Percentiles rank a stretch among this genome's conserved stretches.
Conservation (phyloP, 2,113 vertebrate species). For the Aptenodytes patagonicus region DNA sequence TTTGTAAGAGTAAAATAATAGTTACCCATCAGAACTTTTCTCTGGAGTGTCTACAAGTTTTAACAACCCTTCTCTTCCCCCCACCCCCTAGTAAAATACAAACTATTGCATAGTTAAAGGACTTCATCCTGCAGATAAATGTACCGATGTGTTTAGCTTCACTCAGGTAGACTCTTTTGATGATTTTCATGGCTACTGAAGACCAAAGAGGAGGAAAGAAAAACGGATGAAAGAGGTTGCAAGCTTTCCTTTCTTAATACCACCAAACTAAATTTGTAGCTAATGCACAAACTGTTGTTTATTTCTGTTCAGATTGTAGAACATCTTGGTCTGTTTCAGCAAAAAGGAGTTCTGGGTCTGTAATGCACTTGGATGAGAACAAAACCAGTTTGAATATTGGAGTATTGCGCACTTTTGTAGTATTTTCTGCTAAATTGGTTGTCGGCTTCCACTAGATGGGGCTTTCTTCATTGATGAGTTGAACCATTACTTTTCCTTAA, state of each 20-base stretch:
- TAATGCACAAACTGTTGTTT: not conserved
- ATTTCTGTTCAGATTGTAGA: not conserved
- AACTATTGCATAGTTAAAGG: not conserved
- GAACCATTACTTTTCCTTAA: not conserved
- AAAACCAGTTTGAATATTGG: not conserved
- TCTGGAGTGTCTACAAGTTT: not conserved
- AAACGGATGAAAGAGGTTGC: not conserved
- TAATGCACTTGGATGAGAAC: not conserved
- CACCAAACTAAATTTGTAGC: not conserved
- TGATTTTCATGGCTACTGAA: not conserved
- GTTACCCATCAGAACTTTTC: not conserved
- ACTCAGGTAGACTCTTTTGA: not conserved
- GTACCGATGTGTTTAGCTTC: not conserved
- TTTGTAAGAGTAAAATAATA: not conserved
- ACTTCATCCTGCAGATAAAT: not conserved
- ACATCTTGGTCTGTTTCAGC: not conserved
- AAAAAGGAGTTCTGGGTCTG: not conserved
- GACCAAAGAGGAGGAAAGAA: not conserved
- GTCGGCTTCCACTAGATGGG: constrained; percentile 61
- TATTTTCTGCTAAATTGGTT: not conserved
- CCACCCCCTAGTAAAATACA: not conserved
- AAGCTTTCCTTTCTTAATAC: not conserved
- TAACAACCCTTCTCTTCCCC: not conserved
- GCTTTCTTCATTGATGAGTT: constrained; percentile 53
- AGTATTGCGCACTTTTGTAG: not conserved